Evolutionary conservation across 2,113 vertebrate genomes (phyloP), one percentile per base, ranked within the genome.

Genomic region (Zosterops japonicus): DNA sequence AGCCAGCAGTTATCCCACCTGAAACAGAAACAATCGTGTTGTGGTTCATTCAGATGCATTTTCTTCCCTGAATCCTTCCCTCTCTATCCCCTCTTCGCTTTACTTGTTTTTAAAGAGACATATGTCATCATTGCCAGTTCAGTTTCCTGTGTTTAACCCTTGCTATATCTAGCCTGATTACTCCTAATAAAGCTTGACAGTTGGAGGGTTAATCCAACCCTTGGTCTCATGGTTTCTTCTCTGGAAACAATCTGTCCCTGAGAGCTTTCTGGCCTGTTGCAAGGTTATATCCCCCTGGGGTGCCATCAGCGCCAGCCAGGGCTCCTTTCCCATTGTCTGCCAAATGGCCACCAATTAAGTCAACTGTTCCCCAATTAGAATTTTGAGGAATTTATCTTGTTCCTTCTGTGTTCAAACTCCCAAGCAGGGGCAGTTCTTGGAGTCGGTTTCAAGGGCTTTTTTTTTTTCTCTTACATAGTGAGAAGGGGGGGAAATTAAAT

Each of bases 281-380:
- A 99, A 99, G 98, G 97, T 98, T 98, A 99, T 98, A 98, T 98
- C 98, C 98, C 98, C 98, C 98, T 96, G 96, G 98, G 98, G 99
- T 98, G 98, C 98, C 98, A 98, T 98, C 98, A 98, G 97, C 98
- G 97, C 98, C 98, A 98, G 98, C 98, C 98, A 98, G 98, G 97
- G 98, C 98, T 98, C 97, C 96, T 98, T 98, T 98, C 97, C 98
- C 98, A 99, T 99, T 99, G 98, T 99, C 98, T 98, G 98, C 98
- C 99, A 99, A 99, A 99, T 98, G 98, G 98, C 98, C 98, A 98
- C 98, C 99, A 99, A 99, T 99, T 99, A 99, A 99, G 98, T 98
- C 98, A 99, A 99, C 98, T 98, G 98, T 98, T 99, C 98, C 98
- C 98, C 99, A 99, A 99, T 99, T 99, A 99, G 98, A 99, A 99